Evolutionary conservation across 2,113 vertebrate species (phyloP).

Genomic region (Carettochelys insculpta): DNA sequence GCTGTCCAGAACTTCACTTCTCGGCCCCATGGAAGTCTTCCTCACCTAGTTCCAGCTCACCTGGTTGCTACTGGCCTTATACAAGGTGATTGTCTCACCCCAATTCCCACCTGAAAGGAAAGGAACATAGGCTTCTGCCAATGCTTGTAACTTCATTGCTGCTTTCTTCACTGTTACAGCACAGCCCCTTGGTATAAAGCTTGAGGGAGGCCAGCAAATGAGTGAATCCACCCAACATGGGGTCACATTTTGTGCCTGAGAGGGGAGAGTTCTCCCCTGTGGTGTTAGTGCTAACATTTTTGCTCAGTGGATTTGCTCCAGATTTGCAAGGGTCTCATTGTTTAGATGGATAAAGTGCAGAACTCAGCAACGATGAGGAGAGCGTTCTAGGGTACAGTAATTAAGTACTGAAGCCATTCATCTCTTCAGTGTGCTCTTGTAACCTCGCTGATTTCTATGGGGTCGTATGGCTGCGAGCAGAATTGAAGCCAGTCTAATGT

Average conservation of each 20-base stretch:
- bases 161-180: not conserved
- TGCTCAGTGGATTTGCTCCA: not conserved
- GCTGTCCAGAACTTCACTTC: not conserved
- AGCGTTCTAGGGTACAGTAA: not conserved
- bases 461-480: not conserved
- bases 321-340: not conserved
- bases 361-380: not conserved
- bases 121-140: not conserved
- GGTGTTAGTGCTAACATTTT: fast-evolving
- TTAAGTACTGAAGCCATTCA: not conserved
- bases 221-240: not conserved
- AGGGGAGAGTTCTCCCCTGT: not conserved
- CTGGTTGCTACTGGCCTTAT: fast-evolving
- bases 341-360: fast-evolving
- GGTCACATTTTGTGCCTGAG: not conserved
- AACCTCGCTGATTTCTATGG: not conserved
- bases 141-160: not conserved
- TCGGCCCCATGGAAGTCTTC: no score
- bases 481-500: not conserved
- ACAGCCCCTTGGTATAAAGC: no score
- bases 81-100: not conserved
- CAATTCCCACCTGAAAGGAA: not conserved
- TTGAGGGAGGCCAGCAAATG: not conserved
- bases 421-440: not conserved
- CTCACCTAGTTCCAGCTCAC: not conserved